A percentile compares a stretch with the other conserved stretches of the same genome.
These are phyloP conservation scores for Eulemur coronatus DNA, from an alignment of 2,797 vertebrate species.

Conservation along the genomic window DNA sequence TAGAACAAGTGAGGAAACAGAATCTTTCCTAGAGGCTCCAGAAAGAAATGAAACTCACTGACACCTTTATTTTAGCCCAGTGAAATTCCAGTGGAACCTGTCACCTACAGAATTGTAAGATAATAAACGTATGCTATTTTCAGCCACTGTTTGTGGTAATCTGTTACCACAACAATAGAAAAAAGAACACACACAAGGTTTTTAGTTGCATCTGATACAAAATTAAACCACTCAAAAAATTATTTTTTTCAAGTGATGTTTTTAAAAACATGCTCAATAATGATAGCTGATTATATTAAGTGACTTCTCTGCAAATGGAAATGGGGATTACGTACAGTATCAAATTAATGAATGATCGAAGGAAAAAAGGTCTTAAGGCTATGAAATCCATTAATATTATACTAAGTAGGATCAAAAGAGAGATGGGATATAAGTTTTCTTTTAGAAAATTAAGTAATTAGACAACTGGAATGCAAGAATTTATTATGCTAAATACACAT, in stretches of 20 bases:
- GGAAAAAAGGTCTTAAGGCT: slow-evolving; percentile 60
- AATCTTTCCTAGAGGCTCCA: no score
- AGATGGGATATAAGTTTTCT: slow-evolving; percentile 54
- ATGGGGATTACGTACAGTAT: slow-evolving; percentile 1
- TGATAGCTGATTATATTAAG: neutral
- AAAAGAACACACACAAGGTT: neutral
- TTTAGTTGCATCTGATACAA: neutral
- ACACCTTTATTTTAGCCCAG: neutral
- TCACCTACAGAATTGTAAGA: neutral
- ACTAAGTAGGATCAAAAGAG: slow-evolving; percentile 62
- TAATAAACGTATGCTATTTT: neutral
- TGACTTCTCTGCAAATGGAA: slow-evolving; percentile 40
- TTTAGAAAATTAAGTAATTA: slow-evolving; percentile 75
- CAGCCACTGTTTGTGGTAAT: neutral
- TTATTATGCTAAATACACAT: slow-evolving; percentile 67
- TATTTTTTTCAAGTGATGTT: neutral
- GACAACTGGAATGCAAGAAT: slow-evolving; percentile 61
- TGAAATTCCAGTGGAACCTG: neutral
- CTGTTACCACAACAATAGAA: neutral
- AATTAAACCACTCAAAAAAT: neutral
- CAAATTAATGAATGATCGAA: slow-evolving; percentile 61
- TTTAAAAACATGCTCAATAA: slow-evolving; percentile 19
- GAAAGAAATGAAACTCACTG: accelerated
- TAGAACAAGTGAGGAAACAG: neutral
- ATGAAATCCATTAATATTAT: slow-evolving; percentile 60